These are phyloP conservation scores for Drosophila kanapiae DNA, from an alignment of 1,140 invertebrate genomes.

Conservation along the genomic window DNA sequence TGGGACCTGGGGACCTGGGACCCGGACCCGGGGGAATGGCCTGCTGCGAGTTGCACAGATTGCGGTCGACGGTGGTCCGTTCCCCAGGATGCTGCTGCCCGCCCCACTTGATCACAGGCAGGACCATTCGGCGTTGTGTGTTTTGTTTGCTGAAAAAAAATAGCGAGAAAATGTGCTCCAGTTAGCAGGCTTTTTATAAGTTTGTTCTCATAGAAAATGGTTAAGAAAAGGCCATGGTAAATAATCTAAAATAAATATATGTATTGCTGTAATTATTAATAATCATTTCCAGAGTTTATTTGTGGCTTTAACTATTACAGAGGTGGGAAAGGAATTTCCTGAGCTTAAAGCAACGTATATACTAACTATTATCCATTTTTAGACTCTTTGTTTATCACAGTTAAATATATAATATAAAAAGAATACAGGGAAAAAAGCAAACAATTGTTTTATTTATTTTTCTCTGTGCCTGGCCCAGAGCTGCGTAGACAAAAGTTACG, in stretches of 20 bases:
- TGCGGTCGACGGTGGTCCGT: constrained; percentile 29
- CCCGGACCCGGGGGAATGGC: constrained; percentile 14
- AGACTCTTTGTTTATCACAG: too few relatives aligned
- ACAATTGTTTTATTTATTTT: not conserved
- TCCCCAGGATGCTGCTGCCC: constrained; percentile 10
- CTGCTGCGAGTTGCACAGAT: constrained; percentile 14
- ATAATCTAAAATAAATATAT: too few relatives aligned
- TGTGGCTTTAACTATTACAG: too few relatives aligned
- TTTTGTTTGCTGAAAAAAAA: not conserved
- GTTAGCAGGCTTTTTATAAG: not conserved
- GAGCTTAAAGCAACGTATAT: too few relatives aligned
- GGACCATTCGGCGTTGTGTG: not conserved
- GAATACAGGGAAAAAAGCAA: too few relatives aligned
- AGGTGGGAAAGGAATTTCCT: too few relatives aligned
- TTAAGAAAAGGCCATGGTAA: too few relatives aligned
- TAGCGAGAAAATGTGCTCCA: constrained; percentile 3
- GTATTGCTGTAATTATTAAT: too few relatives aligned
- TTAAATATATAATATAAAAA: too few relatives aligned
- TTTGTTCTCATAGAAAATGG: too few relatives aligned
- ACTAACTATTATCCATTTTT: too few relatives aligned
- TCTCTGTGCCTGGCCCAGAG: not conserved
- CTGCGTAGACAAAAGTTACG: constrained; percentile 74
- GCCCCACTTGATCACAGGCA: constrained; percentile 26
- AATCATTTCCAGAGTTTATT: too few relatives aligned
- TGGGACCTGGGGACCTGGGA: not conserved